A percentile compares a stretch with the other conserved stretches of the same genome.
These are phyloP conservation scores for Xenus cinereus DNA, from an alignment of 2,113 vertebrate species.

Conservation along the genomic window DNA sequence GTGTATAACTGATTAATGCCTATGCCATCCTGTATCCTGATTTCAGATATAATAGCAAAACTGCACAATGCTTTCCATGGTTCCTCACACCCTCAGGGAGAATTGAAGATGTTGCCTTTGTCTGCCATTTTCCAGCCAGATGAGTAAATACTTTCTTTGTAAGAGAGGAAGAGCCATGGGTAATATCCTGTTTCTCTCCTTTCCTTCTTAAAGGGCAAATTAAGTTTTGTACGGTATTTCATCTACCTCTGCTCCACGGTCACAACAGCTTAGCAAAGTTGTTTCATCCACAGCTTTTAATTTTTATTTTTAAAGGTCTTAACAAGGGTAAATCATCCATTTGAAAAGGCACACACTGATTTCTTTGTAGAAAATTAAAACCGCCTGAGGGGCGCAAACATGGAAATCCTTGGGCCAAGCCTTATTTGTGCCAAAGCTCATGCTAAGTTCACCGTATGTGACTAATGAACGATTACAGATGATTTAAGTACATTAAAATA, in stretches of 20 bases:
- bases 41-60: not conserved
- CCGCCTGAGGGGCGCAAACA: not conserved
- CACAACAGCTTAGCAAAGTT: not conserved
- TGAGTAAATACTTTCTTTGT: not conserved
- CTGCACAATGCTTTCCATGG: not conserved
- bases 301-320: not conserved
- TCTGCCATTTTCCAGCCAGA: not conserved
- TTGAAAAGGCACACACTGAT: not conserved
- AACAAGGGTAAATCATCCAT: not conserved
- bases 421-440: not conserved
- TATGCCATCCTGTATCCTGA: not conserved
- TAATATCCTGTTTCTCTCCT: not conserved
- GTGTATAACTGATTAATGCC: not conserved
- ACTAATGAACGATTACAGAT: not conserved
- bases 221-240: not conserved
- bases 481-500: not conserved
- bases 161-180: not conserved
- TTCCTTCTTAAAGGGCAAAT: not conserved
- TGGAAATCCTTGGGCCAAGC: not conserved
- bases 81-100: not conserved
- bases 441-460: not conserved
- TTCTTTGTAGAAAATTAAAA: not conserved
- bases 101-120: not conserved
- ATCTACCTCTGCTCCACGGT: accelerated
- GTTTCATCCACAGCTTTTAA: not conserved